Conservation (phyloP, 2,797 vertebrate genomes). For the Dendrocincla tyrannina region DNA sequence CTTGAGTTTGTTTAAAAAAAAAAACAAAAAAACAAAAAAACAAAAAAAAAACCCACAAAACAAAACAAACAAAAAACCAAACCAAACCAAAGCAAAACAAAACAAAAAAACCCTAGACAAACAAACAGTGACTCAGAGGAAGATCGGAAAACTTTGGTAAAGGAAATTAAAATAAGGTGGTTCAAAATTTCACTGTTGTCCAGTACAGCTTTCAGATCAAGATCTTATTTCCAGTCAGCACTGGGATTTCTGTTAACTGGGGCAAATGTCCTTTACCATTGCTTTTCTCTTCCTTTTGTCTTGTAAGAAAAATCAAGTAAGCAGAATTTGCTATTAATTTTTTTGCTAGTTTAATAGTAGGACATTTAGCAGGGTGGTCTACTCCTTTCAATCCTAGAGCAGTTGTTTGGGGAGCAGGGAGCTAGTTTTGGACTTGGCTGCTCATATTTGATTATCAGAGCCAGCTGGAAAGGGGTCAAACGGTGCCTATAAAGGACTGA, state of each 20-base stretch:
- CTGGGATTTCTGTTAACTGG: background rate
- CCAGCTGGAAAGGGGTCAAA: constrained; percentile 53
- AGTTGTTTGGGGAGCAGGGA: background rate
- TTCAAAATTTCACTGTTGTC: background rate
- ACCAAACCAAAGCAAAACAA: background rate
- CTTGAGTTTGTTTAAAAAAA: background rate
- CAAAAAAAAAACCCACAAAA: background rate
- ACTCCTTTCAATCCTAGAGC: background rate
- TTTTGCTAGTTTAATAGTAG: background rate
- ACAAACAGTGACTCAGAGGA: background rate
- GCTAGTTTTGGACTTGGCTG: background rate
- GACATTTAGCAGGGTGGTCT: constrained; percentile 44
- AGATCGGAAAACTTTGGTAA: background rate
- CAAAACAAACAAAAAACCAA: background rate
- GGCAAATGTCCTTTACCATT: background rate
- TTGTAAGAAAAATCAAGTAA: background rate
- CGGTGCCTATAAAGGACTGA: constrained; percentile 24
- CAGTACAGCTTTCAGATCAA: background rate
- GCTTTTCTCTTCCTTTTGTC: background rate
- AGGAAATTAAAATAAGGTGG: background rate
- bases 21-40: background rate
- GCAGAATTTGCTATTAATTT: background rate
- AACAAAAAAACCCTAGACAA: no score
- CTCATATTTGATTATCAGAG: constrained; percentile 16
- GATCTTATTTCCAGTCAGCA: background rate